Conservation (phyloP, 2,888 invertebrate genomes). For the Hirtodrosophila cameraria region DNA sequence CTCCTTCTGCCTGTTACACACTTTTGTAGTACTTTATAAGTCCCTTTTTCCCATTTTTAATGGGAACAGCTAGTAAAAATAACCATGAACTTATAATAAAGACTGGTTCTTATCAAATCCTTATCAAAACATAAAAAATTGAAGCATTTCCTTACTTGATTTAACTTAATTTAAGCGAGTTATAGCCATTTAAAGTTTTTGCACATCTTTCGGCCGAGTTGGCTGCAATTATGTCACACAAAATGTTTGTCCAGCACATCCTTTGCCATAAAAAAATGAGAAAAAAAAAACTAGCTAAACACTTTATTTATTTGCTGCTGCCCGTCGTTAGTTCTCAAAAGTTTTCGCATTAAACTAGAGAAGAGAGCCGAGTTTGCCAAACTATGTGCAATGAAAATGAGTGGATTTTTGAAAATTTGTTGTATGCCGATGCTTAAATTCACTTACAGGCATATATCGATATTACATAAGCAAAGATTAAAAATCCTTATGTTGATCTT, state of each 20-base stretch:
- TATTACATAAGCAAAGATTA: no score
- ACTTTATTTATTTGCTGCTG: slow-evolving; percentile 68
- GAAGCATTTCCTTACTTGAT: no score
- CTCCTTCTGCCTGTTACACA: no score
- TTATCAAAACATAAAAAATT: no score
- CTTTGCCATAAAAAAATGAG: slow-evolving; percentile 56
- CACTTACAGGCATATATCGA: no score
- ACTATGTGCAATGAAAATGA: slow-evolving; percentile 67
- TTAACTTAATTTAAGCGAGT: slow-evolving; percentile 24
- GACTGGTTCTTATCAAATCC: no score
- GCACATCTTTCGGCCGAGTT: slow-evolving; percentile 28
- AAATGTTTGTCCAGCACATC: slow-evolving; percentile 48
- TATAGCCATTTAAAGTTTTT: no score
- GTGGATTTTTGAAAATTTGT: background rate
- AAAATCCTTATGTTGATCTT: no score
- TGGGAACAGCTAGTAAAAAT: no score
- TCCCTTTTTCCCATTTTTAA: no score
- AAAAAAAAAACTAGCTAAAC: slow-evolving; percentile 68
- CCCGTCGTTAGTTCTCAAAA: slow-evolving; percentile 65
- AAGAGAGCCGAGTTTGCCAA: slow-evolving; percentile 55
- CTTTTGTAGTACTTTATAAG: no score
- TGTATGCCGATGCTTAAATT: background rate
- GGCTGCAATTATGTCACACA: slow-evolving; percentile 62
- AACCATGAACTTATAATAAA: no score
- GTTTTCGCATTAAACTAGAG: slow-evolving; percentile 68